These are phyloP conservation scores for Brachirus orientalis DNA, from an alignment of 2,113 vertebrate genomes.

Conservation along the genomic window DNA sequence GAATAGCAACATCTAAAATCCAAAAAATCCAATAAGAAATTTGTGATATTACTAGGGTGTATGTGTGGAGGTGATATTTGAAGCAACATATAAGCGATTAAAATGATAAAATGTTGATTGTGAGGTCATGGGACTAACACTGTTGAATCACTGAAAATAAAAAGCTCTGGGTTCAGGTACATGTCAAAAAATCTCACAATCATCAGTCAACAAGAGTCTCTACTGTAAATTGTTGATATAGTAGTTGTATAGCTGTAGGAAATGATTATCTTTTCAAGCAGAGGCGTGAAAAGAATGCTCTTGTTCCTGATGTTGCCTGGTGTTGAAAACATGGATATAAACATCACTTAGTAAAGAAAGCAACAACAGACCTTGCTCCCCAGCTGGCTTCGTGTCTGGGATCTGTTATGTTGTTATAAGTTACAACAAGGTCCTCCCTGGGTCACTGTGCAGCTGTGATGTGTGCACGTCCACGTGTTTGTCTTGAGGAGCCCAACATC, in stretches of 20 bases:
- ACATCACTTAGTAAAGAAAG: constrained; percentile 21
- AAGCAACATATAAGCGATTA: too few relatives aligned
- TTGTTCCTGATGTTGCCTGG: constrained; percentile 9
- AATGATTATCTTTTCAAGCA: not conserved
- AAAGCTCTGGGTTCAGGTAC: too few relatives aligned
- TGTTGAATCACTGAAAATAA: too few relatives aligned
- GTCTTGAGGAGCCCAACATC: constrained; percentile 16
- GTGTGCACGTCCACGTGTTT: constrained; percentile 17
- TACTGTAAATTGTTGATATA: not conserved
- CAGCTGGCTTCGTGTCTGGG: constrained; percentile 37
- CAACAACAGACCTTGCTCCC: constrained; percentile 15
- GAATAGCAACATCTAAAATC: too few relatives aligned
- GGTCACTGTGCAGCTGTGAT: constrained; percentile 41
- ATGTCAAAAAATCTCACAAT: too few relatives aligned
- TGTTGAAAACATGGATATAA: constrained; percentile 24
- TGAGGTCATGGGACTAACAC: too few relatives aligned
- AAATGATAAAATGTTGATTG: too few relatives aligned
- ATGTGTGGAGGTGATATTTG: too few relatives aligned
- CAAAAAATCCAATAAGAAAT: too few relatives aligned
- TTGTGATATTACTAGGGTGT: too few relatives aligned
- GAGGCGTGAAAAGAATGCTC: not conserved
- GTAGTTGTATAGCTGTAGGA: not conserved
- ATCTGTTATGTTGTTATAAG: constrained; percentile 18
- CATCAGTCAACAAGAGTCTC: not conserved
- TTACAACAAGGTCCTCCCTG: constrained; percentile 49